These are phyloP conservation scores for Mythimna ferrago DNA, from an alignment of 2,888 invertebrate species.

Conservation along the genomic window DNA sequence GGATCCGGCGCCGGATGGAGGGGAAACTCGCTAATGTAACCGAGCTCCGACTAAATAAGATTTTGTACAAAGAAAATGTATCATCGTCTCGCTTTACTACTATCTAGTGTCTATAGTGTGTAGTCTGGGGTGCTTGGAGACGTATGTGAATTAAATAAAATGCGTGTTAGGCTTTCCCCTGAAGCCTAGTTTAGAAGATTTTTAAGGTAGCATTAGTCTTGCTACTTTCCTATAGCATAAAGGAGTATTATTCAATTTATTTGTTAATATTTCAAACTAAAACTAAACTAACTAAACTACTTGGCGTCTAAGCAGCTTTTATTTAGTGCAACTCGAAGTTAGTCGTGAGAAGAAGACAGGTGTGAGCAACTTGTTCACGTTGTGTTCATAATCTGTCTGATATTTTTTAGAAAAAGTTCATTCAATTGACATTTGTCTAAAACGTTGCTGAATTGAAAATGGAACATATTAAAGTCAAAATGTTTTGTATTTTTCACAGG, in stretches of 20 bases:
- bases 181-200: not conserved
- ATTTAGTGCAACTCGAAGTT: not conserved
- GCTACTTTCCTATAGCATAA: not conserved
- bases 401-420: conserved; percentile 1
- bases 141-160: not conserved
- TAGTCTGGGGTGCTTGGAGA: not conserved
- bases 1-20: conserved; percentile 19
- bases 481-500: not conserved
- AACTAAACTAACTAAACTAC: not conserved
- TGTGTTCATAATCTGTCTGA: conserved; percentile 10
- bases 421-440: not conserved
- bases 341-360: conserved; percentile 8
- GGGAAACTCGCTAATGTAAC: conserved; percentile 42
- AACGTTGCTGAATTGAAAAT: not conserved
- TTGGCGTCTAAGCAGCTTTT: not conserved
- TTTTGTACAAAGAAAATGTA: conserved; percentile 19
- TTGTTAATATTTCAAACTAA: not conserved
- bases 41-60: conserved; percentile 34
- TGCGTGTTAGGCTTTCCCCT: not conserved
- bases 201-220: not conserved
- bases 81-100: not conserved
- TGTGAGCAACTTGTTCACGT: conserved; percentile 12
- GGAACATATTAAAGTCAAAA: not conserved
- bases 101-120: not conserved
- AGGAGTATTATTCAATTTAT: too few relatives aligned